A percentile compares a stretch with the other conserved stretches of the same genome.
Evolutionary conservation across 2,797 vertebrate genomes (phyloP).

Genomic region (Brachymystax lenok): DNA sequence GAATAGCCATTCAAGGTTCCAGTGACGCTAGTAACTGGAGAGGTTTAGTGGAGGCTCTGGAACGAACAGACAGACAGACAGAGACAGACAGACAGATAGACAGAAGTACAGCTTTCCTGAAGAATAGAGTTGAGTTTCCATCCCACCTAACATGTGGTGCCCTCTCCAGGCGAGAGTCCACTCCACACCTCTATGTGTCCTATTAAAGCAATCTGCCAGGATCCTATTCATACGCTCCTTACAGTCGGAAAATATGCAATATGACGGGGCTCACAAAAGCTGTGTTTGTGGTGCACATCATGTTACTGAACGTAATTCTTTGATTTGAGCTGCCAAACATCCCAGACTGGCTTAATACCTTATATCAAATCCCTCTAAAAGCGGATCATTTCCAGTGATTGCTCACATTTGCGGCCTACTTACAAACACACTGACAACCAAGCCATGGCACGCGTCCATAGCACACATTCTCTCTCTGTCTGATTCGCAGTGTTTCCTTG

Average conservation of each 20-base stretch:
- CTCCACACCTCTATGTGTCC: conserved; percentile 72
- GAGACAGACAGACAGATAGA: conserved; percentile 30
- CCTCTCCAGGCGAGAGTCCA: conserved; percentile 45
- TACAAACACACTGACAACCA: conserved; percentile 68
- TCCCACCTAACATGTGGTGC: conserved; percentile 54
- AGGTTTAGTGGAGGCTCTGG: conserved; percentile 42
- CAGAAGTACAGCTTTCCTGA: conserved; percentile 15
- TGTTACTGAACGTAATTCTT: conserved; percentile 71
- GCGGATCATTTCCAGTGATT: conserved; percentile 79
- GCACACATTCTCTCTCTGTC: conserved; percentile 59
- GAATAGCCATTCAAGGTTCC: conserved; percentile 50
- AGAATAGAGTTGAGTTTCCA: conserved; percentile 57
- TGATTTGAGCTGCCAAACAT: conserved; percentile 66
- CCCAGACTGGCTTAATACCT: conserved; percentile 74
- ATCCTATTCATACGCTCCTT: conserved; percentile 70
- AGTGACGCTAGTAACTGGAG: conserved; percentile 20
- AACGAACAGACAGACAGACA: conserved; percentile 21
- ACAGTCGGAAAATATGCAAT: conserved; percentile 75
- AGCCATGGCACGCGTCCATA: conserved; percentile 65
- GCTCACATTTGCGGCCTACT: conserved; percentile 77
- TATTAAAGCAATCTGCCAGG: conserved; percentile 73
- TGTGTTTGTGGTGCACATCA: conserved; percentile 75
- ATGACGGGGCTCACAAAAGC: conserved; percentile 65
- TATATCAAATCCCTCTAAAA: conserved; percentile 78
- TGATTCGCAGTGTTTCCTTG: conserved; percentile 62